Evolutionary conservation across 2,797 vertebrate species (phyloP), one percentile per base, ranked within the genome.

Genomic region (Sciurus carolinensis): DNA sequence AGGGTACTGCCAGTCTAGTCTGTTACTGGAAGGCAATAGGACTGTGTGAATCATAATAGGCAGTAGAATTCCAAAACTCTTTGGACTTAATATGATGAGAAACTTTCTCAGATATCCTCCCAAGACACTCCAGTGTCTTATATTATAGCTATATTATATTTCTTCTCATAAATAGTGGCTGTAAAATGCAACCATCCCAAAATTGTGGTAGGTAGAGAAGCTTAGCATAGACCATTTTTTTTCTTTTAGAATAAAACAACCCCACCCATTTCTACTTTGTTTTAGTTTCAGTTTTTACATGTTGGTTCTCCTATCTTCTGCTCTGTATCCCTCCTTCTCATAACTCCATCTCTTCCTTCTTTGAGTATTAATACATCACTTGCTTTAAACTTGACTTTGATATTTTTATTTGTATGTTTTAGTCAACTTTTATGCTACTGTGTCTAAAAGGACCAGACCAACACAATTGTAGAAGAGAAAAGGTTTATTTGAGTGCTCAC

Each of bases 371-470:
- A 92, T 67, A 18, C 4, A 69, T 62, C 18, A 62, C 7, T 85
- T 93, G 33, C 42, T 80, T 95, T 77, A 80, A n/a, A 66, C 86
- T 96, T 86, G 54, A 80, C 36, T 97, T 14, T 82, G 67, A 33
- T 59, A 67, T 64, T 93, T 93, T 52, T 57, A 64, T 84, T 39
- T 71, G 11, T 66, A n/a, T 75, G 44, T 47, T 47, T 47, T 9
- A 47, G 44, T 47, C 44, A 47, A 9, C 44, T 47, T 47, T 47
- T 47, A 7, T 9, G 44, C 44, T 47, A 5, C 44, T 47, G 44
- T 47, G 9, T 7, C 44, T 47, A 47, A 47, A 7, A 47, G 44
- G 44, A 47, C 44, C 44, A 5, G 44, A 47, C 44, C 44, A 47
- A 9, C 44, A 47, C 7, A 47, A 47, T 7, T 47, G 44, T 47